Conservation (phyloP, 2,113 vertebrate species). For the Dicentrarchus labrax region DNA sequence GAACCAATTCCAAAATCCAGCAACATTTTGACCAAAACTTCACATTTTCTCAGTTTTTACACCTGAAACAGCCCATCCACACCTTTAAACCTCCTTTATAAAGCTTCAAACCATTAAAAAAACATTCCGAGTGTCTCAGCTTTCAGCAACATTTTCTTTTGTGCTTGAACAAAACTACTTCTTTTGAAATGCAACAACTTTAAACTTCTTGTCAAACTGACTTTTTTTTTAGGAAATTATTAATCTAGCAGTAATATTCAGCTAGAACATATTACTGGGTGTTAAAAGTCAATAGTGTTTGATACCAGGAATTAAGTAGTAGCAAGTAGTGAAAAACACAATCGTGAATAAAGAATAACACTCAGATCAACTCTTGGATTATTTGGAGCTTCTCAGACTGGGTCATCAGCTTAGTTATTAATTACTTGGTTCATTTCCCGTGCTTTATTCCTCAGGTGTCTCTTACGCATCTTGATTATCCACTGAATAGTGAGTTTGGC, state of each 20-base stretch:
- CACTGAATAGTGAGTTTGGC: conserved; percentile 94
- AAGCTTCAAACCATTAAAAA: not conserved
- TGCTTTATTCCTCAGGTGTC: conserved; percentile 88
- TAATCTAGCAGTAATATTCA: not conserved
- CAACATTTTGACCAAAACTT: conserved; percentile 20
- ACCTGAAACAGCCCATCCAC: not conserved
- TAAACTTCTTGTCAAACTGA: not conserved
- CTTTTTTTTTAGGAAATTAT: not conserved
- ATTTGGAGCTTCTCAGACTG: not conserved
- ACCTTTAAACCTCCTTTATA: not conserved
- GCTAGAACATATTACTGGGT: not conserved
- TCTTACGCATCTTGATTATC: conserved; percentile 94
- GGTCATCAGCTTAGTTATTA: conserved; percentile 72
- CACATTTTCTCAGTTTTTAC: conserved; percentile 46
- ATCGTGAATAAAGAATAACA: not conserved
- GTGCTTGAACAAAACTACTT: not conserved
- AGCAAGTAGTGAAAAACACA: not conserved
- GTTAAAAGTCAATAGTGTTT: not conserved
- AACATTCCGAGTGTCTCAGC: not conserved
- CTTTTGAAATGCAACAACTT: conserved; percentile 29
- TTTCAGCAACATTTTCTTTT: conserved; percentile 24
- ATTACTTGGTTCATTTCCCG: conserved; percentile 88
- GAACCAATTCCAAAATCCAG: conserved; percentile 15
- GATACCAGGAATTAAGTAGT: not conserved
- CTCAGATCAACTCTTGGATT: not conserved